Conservation (phyloP, 2,888 invertebrate species). For the Julus scanicus region DNA sequence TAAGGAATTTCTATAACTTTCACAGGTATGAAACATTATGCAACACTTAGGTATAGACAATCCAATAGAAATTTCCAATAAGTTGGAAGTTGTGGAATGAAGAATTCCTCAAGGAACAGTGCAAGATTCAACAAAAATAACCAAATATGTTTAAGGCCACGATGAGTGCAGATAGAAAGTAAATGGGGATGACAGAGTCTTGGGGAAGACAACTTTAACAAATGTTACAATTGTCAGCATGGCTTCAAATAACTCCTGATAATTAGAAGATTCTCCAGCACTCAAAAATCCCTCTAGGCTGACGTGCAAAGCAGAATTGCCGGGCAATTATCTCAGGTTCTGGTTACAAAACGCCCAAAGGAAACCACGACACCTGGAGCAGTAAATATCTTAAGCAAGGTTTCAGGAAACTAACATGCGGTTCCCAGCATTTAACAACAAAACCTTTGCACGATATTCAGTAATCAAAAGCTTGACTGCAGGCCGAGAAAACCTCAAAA, state of each 20-base stretch:
- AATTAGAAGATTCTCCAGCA: neutral
- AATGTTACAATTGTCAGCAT: neutral
- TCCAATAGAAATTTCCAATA: neutral
- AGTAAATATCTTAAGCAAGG: neutral
- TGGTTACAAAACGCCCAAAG: neutral
- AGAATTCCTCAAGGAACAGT: neutral
- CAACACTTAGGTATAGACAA: too few species aligned
- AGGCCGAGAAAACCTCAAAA: neutral
- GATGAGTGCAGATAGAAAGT: too few species aligned
- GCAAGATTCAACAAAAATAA: neutral
- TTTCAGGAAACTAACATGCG: neutral
- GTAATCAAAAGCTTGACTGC: neutral
- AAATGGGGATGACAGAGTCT: neutral
- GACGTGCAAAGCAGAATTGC: neutral
- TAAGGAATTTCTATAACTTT: too few species aligned
- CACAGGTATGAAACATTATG: too few species aligned
- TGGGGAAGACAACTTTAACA: neutral
- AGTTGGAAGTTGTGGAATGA: neutral
- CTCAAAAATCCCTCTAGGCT: neutral
- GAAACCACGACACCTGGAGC: neutral
- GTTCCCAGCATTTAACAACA: neutral
- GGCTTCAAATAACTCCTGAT: neutral
- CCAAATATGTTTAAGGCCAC: too few species aligned
- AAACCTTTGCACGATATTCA: neutral
- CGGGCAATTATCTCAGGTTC: neutral